Conservation (phyloP, 2,113 vertebrate species). For the Thalassoma bifasciatum region DNA sequence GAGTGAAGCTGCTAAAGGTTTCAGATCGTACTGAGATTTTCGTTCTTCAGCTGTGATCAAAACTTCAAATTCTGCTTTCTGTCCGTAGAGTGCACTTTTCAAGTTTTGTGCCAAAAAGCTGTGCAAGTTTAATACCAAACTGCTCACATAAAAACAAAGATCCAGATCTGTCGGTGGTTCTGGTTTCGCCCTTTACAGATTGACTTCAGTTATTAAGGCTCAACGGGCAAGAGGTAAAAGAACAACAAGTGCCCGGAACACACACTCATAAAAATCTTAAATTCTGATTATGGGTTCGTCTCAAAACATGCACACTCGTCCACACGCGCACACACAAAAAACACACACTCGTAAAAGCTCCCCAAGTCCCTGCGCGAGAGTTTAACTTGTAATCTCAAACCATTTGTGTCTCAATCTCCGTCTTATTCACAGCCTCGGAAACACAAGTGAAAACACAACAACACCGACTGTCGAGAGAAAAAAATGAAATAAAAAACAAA, state of each 20-base stretch:
- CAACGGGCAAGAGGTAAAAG: slow-evolving; percentile 81
- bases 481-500: slow-evolving; percentile 6
- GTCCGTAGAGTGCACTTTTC: not conserved
- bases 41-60: too few species aligned
- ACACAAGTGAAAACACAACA: slow-evolving; percentile 45
- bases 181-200: slow-evolving; percentile 62
- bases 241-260: slow-evolving; percentile 79
- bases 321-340: slow-evolving; percentile 23
- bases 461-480: slow-evolving; percentile 40
- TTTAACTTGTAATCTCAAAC: slow-evolving; percentile 62
- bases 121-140: not conserved
- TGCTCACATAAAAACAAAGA: not conserved
- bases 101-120: not conserved
- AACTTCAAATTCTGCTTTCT: not conserved
- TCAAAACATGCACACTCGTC: slow-evolving; percentile 60
- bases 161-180: slow-evolving; percentile 51
- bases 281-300: slow-evolving; percentile 66
- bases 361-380: slow-evolving; percentile 69
- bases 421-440: slow-evolving; percentile 75
- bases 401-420: slow-evolving; percentile 39
- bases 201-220: slow-evolving; percentile 82
- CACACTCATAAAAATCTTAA: slow-evolving; percentile 68
- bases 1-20: too few species aligned
- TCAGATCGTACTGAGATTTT: too few species aligned
- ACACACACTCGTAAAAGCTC: slow-evolving; percentile 60